These are phyloP conservation scores for Kradibia gibbosae DNA, from an alignment of 1,140 invertebrate species.

Conservation along the genomic window DNA sequence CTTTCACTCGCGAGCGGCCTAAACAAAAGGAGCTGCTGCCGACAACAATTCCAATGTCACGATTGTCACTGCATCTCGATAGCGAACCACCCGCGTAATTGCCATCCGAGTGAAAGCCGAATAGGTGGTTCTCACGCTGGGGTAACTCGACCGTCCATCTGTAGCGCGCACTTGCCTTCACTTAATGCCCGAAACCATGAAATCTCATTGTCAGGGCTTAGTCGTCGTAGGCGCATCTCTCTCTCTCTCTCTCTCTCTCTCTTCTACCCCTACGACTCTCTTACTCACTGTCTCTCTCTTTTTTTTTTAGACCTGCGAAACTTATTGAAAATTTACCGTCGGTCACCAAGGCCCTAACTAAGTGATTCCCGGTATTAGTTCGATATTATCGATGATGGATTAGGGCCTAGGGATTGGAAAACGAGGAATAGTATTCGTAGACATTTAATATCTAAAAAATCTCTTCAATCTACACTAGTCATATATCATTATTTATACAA, in stretches of 20 bases:
- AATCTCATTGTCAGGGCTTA: not conserved
- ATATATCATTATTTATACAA: too few relatives aligned
- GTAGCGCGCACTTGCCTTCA: not conserved
- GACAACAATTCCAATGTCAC: slow-evolving; percentile 58
- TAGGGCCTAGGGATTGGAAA: not conserved
- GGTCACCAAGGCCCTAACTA: not conserved
- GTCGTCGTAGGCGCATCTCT: not conserved
- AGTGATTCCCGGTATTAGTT: not conserved
- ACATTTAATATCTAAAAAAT: too few relatives aligned
- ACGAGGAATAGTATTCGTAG: too few relatives aligned
- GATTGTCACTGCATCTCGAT: slow-evolving; percentile 55
- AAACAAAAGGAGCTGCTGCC: slow-evolving; percentile 6
- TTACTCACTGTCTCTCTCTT: not conserved
- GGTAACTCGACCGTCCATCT: not conserved
- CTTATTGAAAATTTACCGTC: not conserved
- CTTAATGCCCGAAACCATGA: not conserved
- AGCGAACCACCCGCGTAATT: slow-evolving; percentile 53
- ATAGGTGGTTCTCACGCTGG: slow-evolving; percentile 55
- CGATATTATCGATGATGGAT: not conserved
- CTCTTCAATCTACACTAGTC: too few relatives aligned
- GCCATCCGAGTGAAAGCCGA: slow-evolving; percentile 58
- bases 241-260: not conserved
- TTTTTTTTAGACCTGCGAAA: not conserved
- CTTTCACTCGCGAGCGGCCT: slow-evolving; percentile 2
- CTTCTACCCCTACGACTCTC: not conserved